Conservation (phyloP, 37 sponge, comb jelly and placozoan species). For the Crambe crambe region DNA sequence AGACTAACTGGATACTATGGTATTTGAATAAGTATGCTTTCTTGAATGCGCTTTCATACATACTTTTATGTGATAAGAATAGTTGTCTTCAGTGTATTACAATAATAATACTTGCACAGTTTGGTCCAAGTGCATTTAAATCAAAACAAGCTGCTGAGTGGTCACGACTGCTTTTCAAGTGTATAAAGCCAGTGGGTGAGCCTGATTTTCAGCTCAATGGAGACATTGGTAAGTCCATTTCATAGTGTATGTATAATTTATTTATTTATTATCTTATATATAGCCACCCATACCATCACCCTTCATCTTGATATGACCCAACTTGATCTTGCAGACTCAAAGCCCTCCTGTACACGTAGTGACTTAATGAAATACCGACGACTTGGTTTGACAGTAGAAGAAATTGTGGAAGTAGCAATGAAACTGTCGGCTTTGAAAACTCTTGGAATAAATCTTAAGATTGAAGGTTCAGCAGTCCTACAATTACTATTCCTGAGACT, state of each 20-base stretch:
- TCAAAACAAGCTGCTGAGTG: slow-evolving; percentile 37
- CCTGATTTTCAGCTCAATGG: slow-evolving; percentile 62
- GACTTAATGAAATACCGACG: slow-evolving; percentile 25
- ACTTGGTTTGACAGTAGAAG: slow-evolving; percentile 51
- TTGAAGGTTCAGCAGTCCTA: slow-evolving; percentile 57
- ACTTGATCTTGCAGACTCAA: slow-evolving; percentile 38
- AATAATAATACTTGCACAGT: background rate
- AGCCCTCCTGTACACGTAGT: slow-evolving; percentile 13
- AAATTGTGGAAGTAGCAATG: slow-evolving; percentile 57
- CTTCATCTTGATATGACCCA: slow-evolving; percentile 62
- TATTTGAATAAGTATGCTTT: no score
- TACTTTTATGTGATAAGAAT: no score
- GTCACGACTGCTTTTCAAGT: slow-evolving; percentile 61
- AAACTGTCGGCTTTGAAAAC: slow-evolving; percentile 57
- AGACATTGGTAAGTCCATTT: slow-evolving; percentile 35
- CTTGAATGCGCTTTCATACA: no score
- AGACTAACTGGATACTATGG: no score
- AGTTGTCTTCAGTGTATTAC: no score
- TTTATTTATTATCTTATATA: slow-evolving; percentile 1
- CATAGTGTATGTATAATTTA: background rate
- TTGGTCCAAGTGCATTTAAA: background rate
- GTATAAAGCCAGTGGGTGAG: slow-evolving; percentile 67
- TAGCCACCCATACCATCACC: slow-evolving; percentile 70
- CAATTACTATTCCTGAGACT: background rate
- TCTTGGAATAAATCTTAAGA: slow-evolving; percentile 51